Percentiles rank a stretch among this genome's conserved stretches.
phyloP scores from a whole-genome alignment of 2,113 vertebrate species.

The Syrmaticus mikado region DNA sequence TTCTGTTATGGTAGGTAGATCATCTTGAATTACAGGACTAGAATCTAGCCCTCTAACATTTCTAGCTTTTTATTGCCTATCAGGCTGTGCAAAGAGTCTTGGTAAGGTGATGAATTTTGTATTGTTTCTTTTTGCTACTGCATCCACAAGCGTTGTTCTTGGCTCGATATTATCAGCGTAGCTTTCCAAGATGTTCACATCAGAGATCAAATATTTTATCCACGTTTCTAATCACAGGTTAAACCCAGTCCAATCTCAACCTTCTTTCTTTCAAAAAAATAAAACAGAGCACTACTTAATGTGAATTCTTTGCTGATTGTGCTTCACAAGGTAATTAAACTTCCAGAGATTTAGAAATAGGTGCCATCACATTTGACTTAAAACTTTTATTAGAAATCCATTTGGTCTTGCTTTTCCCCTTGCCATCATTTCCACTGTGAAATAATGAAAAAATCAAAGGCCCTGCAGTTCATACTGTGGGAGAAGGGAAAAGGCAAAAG shows the following conservation, averaged over 20 bases:
- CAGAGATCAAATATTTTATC: constrained; percentile 45
- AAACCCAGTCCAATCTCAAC: constrained; percentile 48
- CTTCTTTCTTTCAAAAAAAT: constrained; percentile 44
- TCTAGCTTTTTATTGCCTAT: constrained; percentile 33
- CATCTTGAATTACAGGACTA: constrained; percentile 40
- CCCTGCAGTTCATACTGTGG: constrained; percentile 52
- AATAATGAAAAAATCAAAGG: constrained; percentile 55
- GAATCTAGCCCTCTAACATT: constrained; percentile 5
- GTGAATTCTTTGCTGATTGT: constrained; percentile 20
- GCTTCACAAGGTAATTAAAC: constrained; percentile 52
- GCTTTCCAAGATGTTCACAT: constrained; percentile 37
- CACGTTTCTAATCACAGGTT: constrained; percentile 15
- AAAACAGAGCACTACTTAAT: constrained; percentile 9
- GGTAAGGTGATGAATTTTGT: background rate
- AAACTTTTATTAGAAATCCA: constrained; percentile 55
- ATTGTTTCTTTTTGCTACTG: constrained; percentile 24
- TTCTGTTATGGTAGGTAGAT: constrained; percentile 16
- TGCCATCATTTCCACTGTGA: constrained; percentile 35
- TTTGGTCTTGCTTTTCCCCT: constrained; percentile 57
- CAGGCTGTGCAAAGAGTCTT: constrained; percentile 12
- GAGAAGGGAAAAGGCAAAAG: constrained; percentile 63
- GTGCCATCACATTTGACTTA: constrained; percentile 43
- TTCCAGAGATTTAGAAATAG: constrained; percentile 37
- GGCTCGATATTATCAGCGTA: constrained; percentile 20
- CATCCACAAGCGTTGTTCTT: constrained; percentile 42